A percentile compares a stretch with the other conserved stretches of the same genome.
Evolutionary conservation across 2,113 vertebrate species (phyloP).

Genomic region (Stomatorhinus ivindoensis): DNA sequence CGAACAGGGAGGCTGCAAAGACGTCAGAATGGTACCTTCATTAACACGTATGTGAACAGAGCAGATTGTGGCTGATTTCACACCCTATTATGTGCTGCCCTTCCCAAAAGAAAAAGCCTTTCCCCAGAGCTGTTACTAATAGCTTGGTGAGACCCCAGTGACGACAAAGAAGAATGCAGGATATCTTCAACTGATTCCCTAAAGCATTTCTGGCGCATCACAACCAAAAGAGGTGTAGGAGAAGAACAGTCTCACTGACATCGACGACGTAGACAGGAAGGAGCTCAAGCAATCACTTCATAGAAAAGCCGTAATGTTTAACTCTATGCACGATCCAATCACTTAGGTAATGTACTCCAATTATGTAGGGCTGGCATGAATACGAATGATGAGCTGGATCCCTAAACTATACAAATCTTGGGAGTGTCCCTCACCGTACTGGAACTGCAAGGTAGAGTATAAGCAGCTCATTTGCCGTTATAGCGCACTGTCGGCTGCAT

Average conservation of each 20-base stretch:
- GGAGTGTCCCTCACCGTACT: background rate
- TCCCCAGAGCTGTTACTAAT: constrained; percentile 41
- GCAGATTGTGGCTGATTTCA: constrained; percentile 43
- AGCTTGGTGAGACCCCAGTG: constrained; percentile 43
- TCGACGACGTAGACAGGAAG: background rate
- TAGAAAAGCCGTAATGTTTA: background rate
- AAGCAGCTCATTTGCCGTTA: background rate
- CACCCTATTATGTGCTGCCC: constrained; percentile 35
- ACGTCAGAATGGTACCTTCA: constrained; percentile 50
- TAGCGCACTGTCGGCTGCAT: background rate
- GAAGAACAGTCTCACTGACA: background rate
- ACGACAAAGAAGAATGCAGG: constrained; percentile 30
- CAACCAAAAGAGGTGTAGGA: background rate
- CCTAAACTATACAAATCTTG: background rate
- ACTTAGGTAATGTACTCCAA: background rate
- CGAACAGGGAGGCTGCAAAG: constrained; percentile 21
- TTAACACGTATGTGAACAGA: constrained; percentile 46
- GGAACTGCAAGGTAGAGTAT: background rate
- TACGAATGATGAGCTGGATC: background rate
- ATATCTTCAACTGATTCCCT: constrained; percentile 19
- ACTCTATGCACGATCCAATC: background rate
- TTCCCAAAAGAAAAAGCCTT: constrained; percentile 36
- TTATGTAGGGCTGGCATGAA: background rate
- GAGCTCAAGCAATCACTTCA: background rate
- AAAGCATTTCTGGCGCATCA: background rate